Base-by-base conservation (phyloP, 2,113 vertebrate species). In the Chelonoidis abingdonii region DNA sequence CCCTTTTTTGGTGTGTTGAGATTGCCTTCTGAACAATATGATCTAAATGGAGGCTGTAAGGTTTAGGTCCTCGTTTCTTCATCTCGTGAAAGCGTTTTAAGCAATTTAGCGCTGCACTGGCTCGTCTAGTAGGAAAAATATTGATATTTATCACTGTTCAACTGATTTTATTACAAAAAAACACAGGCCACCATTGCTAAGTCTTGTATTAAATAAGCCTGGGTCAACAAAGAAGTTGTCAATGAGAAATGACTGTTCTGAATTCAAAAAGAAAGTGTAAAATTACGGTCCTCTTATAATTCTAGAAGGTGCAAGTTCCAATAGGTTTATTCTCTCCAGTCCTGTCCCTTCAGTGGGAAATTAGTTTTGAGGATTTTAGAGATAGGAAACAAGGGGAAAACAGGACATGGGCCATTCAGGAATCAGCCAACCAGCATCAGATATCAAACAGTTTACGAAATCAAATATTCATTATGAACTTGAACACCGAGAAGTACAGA, bases 11-110 rank as follows among this genome's bases (percentile, higher is more conserved):
- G 50, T 99, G 99, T 0, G 98, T 98, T 38, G 99, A 98, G 89
- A 98, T 98, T 4, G 99, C 99, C 97, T 99, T 99, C 98, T 99
- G 99, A 97, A 99, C 98, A 97, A 99, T 99, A 97, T 99, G 99
- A 98, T 99, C 99, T 98, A 99, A 98, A 96, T 99, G 99, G 47
- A 99, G 99, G 95, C 99, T 99, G 93, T 99, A 98, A n/a, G 99
- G 99, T 94, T 99, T 99, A 92, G 99, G 98, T 75, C 99, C 99
- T 95, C 98, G 99, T 97, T 99, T 99, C 98, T 99, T 99, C 98
- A 99, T 99, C 97, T 99, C 99, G 0, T 99, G 99, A 97, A 99
- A 99, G 84, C 99, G 99, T 96, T 99, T 99, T 95, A 99, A 98
- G 97, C 99, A 99, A 97, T 99, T 99, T 41, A 99, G 98, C 2